A percentile compares a stretch with the other conserved stretches of the same genome.
phyloP scores from a whole-genome alignment of 37 sponge, comb jelly and placozoan genomes.

The Oopsacas minuta region DNA sequence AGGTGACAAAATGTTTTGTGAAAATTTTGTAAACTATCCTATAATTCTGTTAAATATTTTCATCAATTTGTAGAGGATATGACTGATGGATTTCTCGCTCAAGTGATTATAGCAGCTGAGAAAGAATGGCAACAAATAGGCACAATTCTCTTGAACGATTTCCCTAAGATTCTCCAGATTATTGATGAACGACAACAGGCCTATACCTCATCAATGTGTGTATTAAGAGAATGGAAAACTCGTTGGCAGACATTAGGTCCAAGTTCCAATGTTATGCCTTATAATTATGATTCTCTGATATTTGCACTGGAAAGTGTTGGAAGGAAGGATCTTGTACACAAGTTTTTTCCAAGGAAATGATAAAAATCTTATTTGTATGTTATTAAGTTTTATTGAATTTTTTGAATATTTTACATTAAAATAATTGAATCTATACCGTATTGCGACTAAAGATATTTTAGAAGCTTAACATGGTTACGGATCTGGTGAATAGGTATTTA shows the following conservation, averaged over 20 bases:
- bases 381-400: too few relatives aligned
- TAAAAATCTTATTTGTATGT: too few relatives aligned
- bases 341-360: background rate
- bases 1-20: too few relatives aligned
- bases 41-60: background rate
- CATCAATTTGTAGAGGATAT: background rate
- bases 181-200: background rate
- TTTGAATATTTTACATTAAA: too few relatives aligned
- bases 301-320: background rate
- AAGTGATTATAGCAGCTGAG: background rate
- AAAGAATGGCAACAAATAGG: background rate
- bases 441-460: too few relatives aligned
- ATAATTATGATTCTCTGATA: background rate
- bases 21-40: too few relatives aligned
- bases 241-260: background rate
- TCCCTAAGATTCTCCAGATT: background rate
- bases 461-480: too few relatives aligned
- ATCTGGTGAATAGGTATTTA: too few relatives aligned
- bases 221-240: background rate
- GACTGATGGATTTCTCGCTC: background rate
- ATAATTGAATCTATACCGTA: too few relatives aligned
- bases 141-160: constrained; percentile 5
- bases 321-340: background rate
- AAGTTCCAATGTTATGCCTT: background rate
- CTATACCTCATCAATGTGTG: constrained; percentile 4